A percentile compares a stretch with the other conserved stretches of the same genome.
Evolutionary conservation across 2,797 vertebrate species (phyloP).

Genomic region (Lagorchestes hirsutus): DNA sequence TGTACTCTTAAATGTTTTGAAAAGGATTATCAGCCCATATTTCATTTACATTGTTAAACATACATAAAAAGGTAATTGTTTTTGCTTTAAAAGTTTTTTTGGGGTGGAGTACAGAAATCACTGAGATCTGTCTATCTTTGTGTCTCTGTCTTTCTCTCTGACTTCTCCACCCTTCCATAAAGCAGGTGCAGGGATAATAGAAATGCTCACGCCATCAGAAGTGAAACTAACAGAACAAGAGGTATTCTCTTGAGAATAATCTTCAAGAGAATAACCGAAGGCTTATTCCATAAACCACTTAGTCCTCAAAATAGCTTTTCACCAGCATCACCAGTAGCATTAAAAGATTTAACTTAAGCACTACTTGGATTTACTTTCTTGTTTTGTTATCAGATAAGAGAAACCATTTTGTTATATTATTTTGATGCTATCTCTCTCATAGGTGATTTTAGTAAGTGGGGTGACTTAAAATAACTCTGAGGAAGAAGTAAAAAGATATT

Average conservation of each 20-base stretch:
- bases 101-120: not conserved
- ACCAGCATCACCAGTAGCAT: not conserved
- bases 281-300: not conserved
- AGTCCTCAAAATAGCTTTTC: not conserved
- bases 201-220: not conserved
- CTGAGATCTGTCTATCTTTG: not conserved
- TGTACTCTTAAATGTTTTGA: not conserved
- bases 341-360: not conserved
- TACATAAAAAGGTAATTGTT: not conserved
- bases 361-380: not conserved
- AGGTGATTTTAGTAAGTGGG: not conserved
- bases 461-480: not conserved
- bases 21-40: not conserved
- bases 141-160: not conserved
- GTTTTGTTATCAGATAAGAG: not conserved
- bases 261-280: not conserved
- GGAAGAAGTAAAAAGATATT: not conserved
- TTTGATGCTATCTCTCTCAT: not conserved
- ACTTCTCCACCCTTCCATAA: not conserved
- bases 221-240: not conserved
- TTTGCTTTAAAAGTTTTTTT: not conserved
- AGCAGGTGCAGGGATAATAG: not conserved
- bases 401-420: not conserved
- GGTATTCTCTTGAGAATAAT: not conserved
- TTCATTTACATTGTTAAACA: not conserved